These are phyloP conservation scores for Trissonchulus sp. DNA, from an alignment of 2,888 invertebrate genomes.

Conservation along the genomic window DNA sequence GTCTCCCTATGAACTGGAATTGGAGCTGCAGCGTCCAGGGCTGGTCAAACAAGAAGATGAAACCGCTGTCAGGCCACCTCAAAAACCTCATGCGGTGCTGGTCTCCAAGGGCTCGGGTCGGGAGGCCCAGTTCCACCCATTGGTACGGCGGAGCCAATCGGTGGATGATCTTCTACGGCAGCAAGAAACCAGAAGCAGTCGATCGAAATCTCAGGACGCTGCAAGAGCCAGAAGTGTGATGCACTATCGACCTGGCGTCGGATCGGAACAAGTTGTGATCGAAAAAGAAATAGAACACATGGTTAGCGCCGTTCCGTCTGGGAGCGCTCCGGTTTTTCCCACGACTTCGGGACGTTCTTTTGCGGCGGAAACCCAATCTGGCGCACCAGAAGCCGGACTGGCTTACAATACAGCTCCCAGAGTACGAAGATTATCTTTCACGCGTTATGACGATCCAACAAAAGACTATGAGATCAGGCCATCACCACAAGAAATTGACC, in stretches of 20 bases:
- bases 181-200: too few species aligned
- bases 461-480: not conserved
- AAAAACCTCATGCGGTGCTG: not conserved
- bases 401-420: not conserved
- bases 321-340: too few species aligned
- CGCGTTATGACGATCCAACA: not conserved
- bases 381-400: not conserved
- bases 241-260: too few species aligned
- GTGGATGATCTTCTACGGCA: not conserved
- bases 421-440: not conserved
- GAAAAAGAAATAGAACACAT: too few species aligned
- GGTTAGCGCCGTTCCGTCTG: too few species aligned
- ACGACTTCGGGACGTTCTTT: too few species aligned
- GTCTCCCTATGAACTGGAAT: slow-evolving; percentile 74
- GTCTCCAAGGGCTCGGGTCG: not conserved
- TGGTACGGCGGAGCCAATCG: slow-evolving; percentile 1
- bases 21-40: slow-evolving; percentile 27
- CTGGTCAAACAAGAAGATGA: too few species aligned
- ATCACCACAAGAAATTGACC: not conserved
- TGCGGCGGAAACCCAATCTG: not conserved
- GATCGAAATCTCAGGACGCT: not conserved
- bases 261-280: too few species aligned
- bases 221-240: not conserved
- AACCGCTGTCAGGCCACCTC: not conserved
- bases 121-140: slow-evolving; percentile 22